These are phyloP conservation scores for Acinonyx jubatus DNA, from an alignment of 2,113 vertebrate species.

Conservation along the genomic window DNA sequence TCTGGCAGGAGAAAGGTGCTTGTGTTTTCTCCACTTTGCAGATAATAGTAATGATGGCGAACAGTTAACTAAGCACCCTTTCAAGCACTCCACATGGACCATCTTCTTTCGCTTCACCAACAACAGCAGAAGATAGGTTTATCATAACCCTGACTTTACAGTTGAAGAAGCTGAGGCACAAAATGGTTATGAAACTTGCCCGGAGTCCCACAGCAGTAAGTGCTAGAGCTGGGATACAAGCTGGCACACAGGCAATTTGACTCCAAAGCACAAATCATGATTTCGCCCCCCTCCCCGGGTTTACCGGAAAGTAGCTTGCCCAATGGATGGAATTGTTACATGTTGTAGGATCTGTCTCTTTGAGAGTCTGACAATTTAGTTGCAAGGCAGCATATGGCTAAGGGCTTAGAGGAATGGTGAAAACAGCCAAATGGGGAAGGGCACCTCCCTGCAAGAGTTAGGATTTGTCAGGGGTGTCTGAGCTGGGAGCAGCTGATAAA, in stretches of 20 bases:
- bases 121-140: accelerated
- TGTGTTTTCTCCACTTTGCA: background rate
- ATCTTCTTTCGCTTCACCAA: background rate
- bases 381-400: background rate
- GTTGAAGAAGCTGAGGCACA: background rate
- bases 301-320: background rate
- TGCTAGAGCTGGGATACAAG: background rate
- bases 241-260: background rate
- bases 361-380: background rate
- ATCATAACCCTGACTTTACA: background rate
- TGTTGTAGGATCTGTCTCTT: background rate
- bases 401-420: background rate
- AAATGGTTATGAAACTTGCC: background rate
- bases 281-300: accelerated
- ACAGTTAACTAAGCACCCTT: background rate
- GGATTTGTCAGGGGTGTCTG: background rate
- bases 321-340: background rate
- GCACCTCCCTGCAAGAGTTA: background rate
- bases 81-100: background rate
- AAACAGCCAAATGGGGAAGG: background rate
- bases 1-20: background rate
- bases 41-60: background rate
- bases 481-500: background rate
- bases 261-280: background rate
- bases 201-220: background rate